Evolutionary conservation across 2,113 vertebrate species (phyloP).

Genomic region (Hiodon alosoides): DNA sequence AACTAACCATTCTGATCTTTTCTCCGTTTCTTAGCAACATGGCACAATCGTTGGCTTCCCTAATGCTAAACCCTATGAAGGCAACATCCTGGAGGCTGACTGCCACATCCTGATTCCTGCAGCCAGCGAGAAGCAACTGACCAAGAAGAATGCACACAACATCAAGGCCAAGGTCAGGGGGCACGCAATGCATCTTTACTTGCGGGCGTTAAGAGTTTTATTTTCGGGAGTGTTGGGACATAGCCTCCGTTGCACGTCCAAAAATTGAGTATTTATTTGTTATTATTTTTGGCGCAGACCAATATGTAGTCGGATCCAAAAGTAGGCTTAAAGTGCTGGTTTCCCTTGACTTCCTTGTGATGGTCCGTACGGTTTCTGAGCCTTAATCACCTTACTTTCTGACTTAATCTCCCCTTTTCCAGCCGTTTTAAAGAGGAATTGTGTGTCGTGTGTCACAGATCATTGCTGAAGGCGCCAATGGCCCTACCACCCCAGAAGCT

Average conservation of each 20-base stretch:
- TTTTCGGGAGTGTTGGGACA: not conserved
- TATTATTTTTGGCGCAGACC: too few relatives aligned
- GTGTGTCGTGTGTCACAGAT: conserved; percentile 62
- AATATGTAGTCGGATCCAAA: too few relatives aligned
- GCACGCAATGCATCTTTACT: not conserved
- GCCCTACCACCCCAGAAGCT: conserved; percentile 87
- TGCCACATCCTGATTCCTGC: conserved; percentile 94
- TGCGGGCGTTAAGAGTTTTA: not conserved
- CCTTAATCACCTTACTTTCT: too few relatives aligned
- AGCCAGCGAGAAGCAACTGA: conserved; percentile 91
- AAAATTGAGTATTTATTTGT: too few relatives aligned
- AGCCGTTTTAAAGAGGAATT: too few relatives aligned
- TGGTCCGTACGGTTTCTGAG: too few relatives aligned
- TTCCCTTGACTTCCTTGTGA: too few relatives aligned
- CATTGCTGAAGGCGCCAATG: conserved; percentile 89
- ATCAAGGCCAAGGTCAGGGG: conserved; percentile 86
- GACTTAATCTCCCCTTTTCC: too few relatives aligned
- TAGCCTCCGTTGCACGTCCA: not conserved
- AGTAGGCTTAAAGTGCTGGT: too few relatives aligned
- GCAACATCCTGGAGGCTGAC: conserved; percentile 83
- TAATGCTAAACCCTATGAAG: conserved; percentile 75
- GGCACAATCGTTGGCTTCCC: conserved; percentile 91
- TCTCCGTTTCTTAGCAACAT: conserved; percentile 64
- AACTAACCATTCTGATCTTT: too few relatives aligned
- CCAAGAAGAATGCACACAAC: conserved; percentile 78